Evolutionary conservation across 2,113 vertebrate genomes (phyloP), one percentile per base, ranked within the genome.

Genomic region (Syrrhaptes paradoxus): DNA sequence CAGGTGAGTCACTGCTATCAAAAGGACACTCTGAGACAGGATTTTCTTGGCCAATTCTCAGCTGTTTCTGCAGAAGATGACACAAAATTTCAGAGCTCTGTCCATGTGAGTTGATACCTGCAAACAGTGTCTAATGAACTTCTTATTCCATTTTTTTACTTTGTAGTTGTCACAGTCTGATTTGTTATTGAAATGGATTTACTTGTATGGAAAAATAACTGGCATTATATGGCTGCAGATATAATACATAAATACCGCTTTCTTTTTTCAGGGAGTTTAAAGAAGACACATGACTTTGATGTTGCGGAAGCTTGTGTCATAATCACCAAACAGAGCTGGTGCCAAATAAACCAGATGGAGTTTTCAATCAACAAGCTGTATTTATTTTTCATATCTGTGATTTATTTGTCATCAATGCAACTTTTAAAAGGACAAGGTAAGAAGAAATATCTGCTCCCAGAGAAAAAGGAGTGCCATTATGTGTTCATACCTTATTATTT

Each of bases 341-440:
- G 93, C 79, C 95, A 97, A 87, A 80, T 81, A 87, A 92, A 91
- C 48, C 90, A 95, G 92, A 91, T 84, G 88, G 93, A 95, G 61
- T 45, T 92, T 94, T 96, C 92, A 92, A 71, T 88, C 87, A 93
- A 94, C 48, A 71, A 63, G 51, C 48, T 85, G 26, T 65, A 91
- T 87, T 95, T 87, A 91, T 90, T 97, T 93, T 94, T 92, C 1
- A 90, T 93, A 88, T 95, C 51, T 71, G 34, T 80, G 67, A 52
- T 52, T 86, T 93, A 79, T 90, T 92, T 95, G 29, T 93, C 82
- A 93, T 61, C 65, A 46, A 34, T n/a, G n/a, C 34, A 94, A 59
- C 49, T 89, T 85, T 72, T 87, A 93, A 78, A 67, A 78, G 11
- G 41, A 92, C n/a, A 87, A 89, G 22, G n/a, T 75, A 94, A 78